Base-by-base conservation (phyloP, 2,113 vertebrate species). In the Phycodurus eques region DNA sequence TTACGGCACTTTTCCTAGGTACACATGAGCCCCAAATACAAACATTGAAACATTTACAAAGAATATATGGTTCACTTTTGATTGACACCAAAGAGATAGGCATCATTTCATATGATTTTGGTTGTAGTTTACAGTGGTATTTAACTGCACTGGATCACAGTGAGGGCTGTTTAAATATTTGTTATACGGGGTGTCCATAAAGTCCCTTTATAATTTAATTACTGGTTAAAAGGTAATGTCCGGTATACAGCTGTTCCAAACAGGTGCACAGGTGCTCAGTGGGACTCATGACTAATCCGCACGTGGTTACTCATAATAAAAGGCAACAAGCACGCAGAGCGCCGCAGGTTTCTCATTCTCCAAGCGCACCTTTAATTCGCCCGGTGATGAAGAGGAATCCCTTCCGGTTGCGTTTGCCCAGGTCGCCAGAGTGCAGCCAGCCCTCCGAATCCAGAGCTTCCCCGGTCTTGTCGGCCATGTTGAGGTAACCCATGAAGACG, bases 401-500 rank as follows among this genome's bases (percentile, higher is more conserved):
- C 0, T 94, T 83, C 2, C 80, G 1, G 46, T 98, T 96, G 0
- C 93, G 76, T 56, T 88, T 94, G 35, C 97, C 97, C 43, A 98
- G 88, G 85, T 99, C 97, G 0, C 97, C 96, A 0, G 95, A 96
- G 73, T 95, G 97, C 65, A 99, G 91, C 97, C 97, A 99, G 56
- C 96, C 96, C 0, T 95, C 94, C 0, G 88, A 60, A 1, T 98
- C 95, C 0, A 98, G 80, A 0, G 88, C 91, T 79, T 98, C 95
- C 71, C 47, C 72, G 0, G 95, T 99, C 73, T 93, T 94, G 0
- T 94, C 94, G 0, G 93, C 83, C 89, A 91, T 94, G 73, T 94
- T 94, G 80, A 99, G 85, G 78, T 98, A 99, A 35, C 96, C 97
- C 96, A 99, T 99, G 89, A 98, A 99, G 78, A 99, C 6, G 14